Evolutionary conservation across 2,113 vertebrate genomes (phyloP).

Genomic region (Corvus moneduloides): DNA sequence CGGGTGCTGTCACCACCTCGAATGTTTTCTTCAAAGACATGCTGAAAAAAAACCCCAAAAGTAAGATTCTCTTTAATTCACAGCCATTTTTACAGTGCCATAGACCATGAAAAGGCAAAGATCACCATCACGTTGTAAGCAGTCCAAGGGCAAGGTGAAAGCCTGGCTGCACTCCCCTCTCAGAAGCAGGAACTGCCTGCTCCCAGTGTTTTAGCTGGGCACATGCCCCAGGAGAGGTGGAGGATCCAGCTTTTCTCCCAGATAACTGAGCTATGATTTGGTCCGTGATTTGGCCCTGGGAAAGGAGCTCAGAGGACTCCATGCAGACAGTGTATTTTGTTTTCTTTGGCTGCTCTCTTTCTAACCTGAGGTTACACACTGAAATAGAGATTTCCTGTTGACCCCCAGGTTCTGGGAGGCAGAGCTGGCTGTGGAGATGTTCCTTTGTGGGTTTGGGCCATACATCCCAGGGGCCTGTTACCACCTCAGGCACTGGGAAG

Average conservation of each 20-base stretch:
- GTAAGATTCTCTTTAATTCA: neutral
- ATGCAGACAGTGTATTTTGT: neutral
- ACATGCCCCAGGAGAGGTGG: neutral
- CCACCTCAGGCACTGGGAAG: neutral
- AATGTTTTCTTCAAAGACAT: neutral
- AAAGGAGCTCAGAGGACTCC: neutral
- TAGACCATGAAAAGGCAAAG: neutral
- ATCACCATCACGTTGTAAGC: neutral
- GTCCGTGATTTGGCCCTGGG: neutral
- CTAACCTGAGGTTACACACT: neutral
- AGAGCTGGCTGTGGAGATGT: neutral
- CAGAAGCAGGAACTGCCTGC: too few species aligned
- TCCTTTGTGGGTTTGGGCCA: neutral
- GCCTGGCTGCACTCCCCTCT: neutral
- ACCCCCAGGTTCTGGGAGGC: neutral
- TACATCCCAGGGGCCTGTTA: neutral
- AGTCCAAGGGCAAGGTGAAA: neutral
- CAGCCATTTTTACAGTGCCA: neutral
- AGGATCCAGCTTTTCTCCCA: neutral
- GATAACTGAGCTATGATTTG: neutral
- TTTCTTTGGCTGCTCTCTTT: neutral
- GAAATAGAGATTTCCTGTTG: rapidly evolving
- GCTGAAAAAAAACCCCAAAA: neutral
- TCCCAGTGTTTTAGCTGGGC: neutral
- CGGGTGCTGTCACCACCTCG: neutral